Conservation (phyloP, 2,113 vertebrate genomes). For the Corythaeola cristata region DNA sequence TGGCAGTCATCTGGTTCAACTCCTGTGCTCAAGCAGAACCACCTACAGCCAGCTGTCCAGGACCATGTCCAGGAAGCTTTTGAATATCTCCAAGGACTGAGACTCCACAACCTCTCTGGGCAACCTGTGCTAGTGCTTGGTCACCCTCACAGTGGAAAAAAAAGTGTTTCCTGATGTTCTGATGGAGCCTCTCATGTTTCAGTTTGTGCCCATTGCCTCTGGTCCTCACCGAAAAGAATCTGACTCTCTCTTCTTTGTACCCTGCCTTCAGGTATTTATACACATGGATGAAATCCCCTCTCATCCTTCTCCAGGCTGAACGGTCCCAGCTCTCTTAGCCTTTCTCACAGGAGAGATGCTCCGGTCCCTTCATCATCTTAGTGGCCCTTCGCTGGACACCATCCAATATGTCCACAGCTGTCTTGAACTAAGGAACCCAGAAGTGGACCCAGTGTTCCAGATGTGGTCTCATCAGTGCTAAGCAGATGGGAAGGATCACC, state of each 20-base stretch:
- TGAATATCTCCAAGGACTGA: neutral
- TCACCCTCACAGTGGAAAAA: neutral
- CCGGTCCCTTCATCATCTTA: neutral
- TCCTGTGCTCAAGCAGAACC: neutral
- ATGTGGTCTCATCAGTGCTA: neutral
- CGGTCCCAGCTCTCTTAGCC: neutral
- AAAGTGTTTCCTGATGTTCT: neutral
- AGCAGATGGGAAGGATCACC: neutral
- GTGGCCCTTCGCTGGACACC: neutral
- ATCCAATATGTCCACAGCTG: accelerated
- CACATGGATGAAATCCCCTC: neutral
- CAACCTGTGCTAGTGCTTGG: neutral
- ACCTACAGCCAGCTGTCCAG: neutral
- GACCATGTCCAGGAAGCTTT: neutral
- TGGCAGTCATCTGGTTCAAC: neutral
- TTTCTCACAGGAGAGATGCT: neutral
- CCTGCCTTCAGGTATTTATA: neutral
- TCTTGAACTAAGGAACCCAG: neutral
- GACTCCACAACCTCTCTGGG: neutral
- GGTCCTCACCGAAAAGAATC: neutral
- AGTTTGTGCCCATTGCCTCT: neutral
- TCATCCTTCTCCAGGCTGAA: neutral
- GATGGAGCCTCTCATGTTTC: neutral
- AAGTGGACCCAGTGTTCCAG: neutral
- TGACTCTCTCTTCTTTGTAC: neutral